Percentiles rank a stretch among this genome's conserved stretches.
Conservation (phyloP, 2,797 vertebrate species). For the Bucorvus abyssinicus region DNA sequence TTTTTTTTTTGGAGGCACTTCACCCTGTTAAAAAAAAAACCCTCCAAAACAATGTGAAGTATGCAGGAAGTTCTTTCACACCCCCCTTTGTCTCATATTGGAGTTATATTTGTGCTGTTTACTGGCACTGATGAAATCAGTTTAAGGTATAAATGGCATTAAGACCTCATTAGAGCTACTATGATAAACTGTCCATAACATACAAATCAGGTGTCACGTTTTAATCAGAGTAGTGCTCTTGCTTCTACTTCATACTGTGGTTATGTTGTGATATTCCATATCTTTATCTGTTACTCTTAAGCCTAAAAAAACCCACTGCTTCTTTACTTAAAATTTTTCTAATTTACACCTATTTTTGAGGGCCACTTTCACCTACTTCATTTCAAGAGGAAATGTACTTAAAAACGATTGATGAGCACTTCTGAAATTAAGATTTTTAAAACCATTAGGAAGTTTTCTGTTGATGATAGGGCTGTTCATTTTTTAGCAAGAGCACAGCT, state of each 20-base stretch:
- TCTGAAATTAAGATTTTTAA: not conserved
- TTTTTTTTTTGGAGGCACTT: not conserved
- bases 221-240: not conserved
- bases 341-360: not conserved
- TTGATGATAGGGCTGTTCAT: not conserved
- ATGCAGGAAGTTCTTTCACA: not conserved
- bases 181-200: not conserved
- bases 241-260: not conserved
- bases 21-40: not conserved
- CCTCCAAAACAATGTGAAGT: not conserved
- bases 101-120: not conserved
- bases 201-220: not conserved
- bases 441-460: not conserved
- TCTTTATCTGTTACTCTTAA: not conserved
- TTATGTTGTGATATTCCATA: not conserved
- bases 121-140: not conserved
- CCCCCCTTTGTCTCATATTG: not conserved
- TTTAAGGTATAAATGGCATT: not conserved
- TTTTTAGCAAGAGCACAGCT: not conserved
- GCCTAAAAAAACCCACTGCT: not conserved
- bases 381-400: not conserved
- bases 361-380: not conserved
- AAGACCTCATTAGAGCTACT: not conserved
- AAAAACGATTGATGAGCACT: not conserved
- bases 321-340: not conserved